Base-by-base conservation (phyloP, 2,113 vertebrate genomes). In the Motacilla alba region DNA sequence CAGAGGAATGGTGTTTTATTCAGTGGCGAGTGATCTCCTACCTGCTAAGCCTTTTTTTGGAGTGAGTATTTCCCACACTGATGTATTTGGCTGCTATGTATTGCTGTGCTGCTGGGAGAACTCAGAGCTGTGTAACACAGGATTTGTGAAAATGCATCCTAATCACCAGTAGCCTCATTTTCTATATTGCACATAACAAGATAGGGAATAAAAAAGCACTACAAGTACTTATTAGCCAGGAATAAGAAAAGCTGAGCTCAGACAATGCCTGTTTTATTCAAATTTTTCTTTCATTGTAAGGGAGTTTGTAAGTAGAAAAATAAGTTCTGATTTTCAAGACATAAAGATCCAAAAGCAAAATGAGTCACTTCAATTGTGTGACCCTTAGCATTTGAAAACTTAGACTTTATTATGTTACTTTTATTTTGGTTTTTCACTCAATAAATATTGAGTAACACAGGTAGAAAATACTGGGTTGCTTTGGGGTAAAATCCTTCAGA, bases 11-110 rank as follows among this genome's bases (percentile, higher is more conserved):
- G 95, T 98, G 74, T 99, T 99, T 96, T 31, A 88, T 44, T 96
- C 97, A 11, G 89, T 91, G 6, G 99, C 99, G 17, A 98, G 98
- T 43, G 98, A 99, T 94, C 98, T 99, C 95, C 79, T 99, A 39
- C 97, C 90, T 3, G 80, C 77, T 6, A 52, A 46, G 37, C 95
- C 92, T 39, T 69, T 37, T 21, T 35, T 1, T 46, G 63, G 89
- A 55, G 98, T 98, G 35, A 98, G 98, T 97, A 62, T 74, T 82
- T 49, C 50, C 21, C 2, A 1, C 50, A 3, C 9, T 3, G 4
- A 8, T 77, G 3, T 10, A 1, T 68, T 75, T 52, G 27, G 35
- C 28, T 88, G 53, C 17, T 82, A 68, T 60, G 26, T 67, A 1
- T 63, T 86, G 35, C 62, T 84, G 58, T 47, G 63, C 64, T 93